These are phyloP conservation scores for Euschistus heros DNA, from an alignment of 1,140 invertebrate species.

Conservation along the genomic window DNA sequence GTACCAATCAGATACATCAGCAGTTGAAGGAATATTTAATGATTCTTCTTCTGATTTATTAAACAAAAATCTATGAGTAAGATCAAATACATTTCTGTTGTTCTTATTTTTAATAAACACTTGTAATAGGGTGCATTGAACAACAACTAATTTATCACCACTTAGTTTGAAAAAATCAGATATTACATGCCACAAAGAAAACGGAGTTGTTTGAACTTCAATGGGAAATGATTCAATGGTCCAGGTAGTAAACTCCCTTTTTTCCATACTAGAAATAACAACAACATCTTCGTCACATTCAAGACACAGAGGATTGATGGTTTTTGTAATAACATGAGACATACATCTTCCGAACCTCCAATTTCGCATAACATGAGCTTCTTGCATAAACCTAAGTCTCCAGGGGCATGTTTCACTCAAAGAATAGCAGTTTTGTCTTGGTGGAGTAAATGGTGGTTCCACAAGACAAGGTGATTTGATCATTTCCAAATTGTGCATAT, in stretches of 20 bases:
- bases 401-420: conserved; percentile 24
- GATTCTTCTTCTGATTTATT: conserved; percentile 20
- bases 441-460: not conserved
- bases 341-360: conserved; percentile 18
- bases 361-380: conserved; percentile 23
- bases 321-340: conserved; percentile 1
- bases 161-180: conserved; percentile 23
- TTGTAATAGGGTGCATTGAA: conserved; percentile 27
- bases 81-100: conserved; percentile 12
- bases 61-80: conserved; percentile 14
- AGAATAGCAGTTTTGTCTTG: not conserved
- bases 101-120: conserved; percentile 16
- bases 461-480: conserved; percentile 6
- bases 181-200: conserved; percentile 20
- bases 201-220: conserved; percentile 17
- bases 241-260: conserved; percentile 16
- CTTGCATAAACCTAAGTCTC: conserved; percentile 24
- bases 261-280: conserved; percentile 7
- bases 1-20: conserved; percentile 24
- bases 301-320: not conserved
- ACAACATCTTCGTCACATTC: conserved; percentile 19
- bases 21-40: conserved; percentile 8
- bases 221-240: not conserved
- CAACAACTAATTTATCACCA: conserved; percentile 20
- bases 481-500: conserved; percentile 17